Percentiles rank a stretch among this genome's conserved stretches.
Evolutionary conservation across 2,888 invertebrate genomes (phyloP).

Genomic region (Patella pellucida): DNA sequence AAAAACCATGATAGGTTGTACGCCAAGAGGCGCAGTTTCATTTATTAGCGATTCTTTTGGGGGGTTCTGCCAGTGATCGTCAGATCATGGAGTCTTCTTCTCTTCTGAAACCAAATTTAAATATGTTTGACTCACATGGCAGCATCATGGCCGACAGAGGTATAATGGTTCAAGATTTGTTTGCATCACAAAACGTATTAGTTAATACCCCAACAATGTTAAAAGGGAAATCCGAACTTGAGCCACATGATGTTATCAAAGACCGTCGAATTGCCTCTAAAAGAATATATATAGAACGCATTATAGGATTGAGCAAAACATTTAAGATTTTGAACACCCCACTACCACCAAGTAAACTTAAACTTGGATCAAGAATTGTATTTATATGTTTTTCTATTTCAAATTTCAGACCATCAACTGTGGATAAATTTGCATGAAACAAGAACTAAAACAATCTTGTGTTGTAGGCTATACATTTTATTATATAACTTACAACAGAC

Average conservation of each 20-base stretch:
- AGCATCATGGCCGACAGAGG: constrained; percentile 41
- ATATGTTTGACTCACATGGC: constrained; percentile 28
- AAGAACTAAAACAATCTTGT: not conserved
- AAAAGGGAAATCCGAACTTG: no score
- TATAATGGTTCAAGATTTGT: constrained; percentile 44
- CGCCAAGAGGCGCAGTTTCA: not conserved
- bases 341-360: no score
- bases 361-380: no score
- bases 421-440: not conserved
- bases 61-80: constrained; percentile 36
- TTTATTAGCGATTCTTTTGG: constrained; percentile 30
- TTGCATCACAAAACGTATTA: constrained; percentile 35
- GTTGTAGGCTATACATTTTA: no score
- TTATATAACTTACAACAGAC: no score
- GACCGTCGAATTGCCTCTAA: constrained; percentile 31
- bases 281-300: no score
- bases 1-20: not conserved
- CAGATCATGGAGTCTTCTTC: constrained; percentile 38
- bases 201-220: constrained; percentile 42
- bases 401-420: not conserved
- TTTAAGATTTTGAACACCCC: no score
- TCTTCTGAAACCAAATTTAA: constrained; percentile 10
- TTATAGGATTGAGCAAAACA: no score
- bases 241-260: no score
- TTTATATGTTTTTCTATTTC: not conserved